phyloP scores from a whole-genome alignment of 1,140 invertebrate genomes.

The Halesus radiatus region DNA sequence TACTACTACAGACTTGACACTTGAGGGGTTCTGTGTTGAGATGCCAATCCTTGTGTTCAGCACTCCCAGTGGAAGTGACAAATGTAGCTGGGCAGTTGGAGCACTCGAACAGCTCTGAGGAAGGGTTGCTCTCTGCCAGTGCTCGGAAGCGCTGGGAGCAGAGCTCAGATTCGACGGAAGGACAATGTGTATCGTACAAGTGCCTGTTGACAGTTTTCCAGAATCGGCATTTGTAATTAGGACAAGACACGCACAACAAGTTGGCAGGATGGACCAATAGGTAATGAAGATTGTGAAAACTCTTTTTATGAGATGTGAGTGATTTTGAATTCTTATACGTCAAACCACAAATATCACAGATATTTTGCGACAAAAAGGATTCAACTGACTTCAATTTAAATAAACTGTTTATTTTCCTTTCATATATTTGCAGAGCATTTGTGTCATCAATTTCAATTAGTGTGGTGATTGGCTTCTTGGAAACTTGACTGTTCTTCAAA shows the following conservation, averaged over 20 bases:
- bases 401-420: constrained; percentile 8
- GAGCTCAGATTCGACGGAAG: neutral
- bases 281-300: neutral
- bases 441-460: neutral
- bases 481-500: neutral
- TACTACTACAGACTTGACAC: neutral
- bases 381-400: constrained; percentile 5
- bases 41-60: constrained; percentile 7
- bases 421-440: constrained; percentile 28
- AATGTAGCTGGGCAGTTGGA: neutral
- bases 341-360: constrained; percentile 8
- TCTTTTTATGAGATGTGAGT: neutral
- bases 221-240: neutral
- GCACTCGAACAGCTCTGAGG: neutral
- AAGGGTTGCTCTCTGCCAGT: neutral
- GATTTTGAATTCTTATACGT: neutral
- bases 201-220: neutral
- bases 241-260: neutral
- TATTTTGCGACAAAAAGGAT: neutral
- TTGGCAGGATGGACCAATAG: neutral
- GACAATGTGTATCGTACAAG: neutral
- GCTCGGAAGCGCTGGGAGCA: neutral
- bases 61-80: neutral
- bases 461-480: neutral
- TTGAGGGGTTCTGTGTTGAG: neutral